Conservation (phyloP, 1,140 invertebrate species). For the Psilanteris sp. region DNA sequence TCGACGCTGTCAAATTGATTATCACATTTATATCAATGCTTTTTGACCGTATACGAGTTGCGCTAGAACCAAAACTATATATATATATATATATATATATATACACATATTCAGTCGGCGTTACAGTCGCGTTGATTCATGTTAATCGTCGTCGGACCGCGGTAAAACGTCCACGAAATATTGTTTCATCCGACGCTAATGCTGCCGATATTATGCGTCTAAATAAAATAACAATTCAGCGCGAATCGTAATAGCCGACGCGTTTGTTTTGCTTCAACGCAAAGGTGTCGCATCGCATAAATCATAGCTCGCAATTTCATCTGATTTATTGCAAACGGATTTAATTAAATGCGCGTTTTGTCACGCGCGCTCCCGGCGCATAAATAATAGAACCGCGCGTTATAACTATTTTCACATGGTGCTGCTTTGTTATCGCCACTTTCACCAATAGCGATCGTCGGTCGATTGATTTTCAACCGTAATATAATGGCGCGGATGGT, state of each 20-base stretch:
- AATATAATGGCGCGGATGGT: no score
- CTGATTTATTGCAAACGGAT: constrained; percentile 29
- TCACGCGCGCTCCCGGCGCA: constrained; percentile 11
- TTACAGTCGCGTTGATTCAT: constrained; percentile 8
- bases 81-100: no score
- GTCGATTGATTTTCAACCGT: constrained; percentile 18
- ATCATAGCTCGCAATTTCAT: constrained; percentile 6
- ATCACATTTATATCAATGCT: no score
- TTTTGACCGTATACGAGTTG: no score
- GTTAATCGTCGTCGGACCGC: no score
- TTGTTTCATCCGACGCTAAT: constrained; percentile 24
- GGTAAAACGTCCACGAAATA: constrained; percentile 27
- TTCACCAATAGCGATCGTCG: constrained; percentile 12
- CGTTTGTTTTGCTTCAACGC: constrained; percentile 14
- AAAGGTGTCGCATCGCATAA: constrained; percentile 14
- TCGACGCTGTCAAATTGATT: no score
- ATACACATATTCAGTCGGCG: no score
- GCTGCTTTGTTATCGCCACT: constrained; percentile 22
- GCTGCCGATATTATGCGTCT: no score
- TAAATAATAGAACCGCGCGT: constrained; percentile 11
- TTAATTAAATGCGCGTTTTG: constrained; percentile 40
- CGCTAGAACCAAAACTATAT: no score
- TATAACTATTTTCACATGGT: constrained; percentile 37
- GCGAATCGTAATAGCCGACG: constrained; percentile 12
- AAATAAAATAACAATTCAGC: constrained; percentile 8